These are phyloP conservation scores for Lagodon rhomboides DNA, from an alignment of 2,797 vertebrate species.

Conservation along the genomic window DNA sequence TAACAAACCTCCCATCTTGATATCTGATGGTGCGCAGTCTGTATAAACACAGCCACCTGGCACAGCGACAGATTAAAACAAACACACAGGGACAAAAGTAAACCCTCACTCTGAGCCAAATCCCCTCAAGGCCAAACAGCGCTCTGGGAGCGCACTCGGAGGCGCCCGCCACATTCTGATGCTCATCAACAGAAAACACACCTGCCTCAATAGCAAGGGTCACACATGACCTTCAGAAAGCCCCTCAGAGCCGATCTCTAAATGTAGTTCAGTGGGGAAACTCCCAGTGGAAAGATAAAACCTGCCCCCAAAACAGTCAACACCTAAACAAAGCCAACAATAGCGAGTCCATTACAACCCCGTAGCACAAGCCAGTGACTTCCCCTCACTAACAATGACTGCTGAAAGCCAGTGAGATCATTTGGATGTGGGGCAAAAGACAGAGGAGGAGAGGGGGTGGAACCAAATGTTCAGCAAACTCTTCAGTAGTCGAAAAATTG, in stretches of 20 bases:
- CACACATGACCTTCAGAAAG: slow-evolving; percentile 31
- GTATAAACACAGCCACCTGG: slow-evolving; percentile 34
- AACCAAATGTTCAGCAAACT: neutral
- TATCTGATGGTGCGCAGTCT: slow-evolving; percentile 14
- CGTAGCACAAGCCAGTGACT: slow-evolving; percentile 64
- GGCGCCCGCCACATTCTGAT: neutral
- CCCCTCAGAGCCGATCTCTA: slow-evolving; percentile 36
- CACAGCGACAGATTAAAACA: slow-evolving; percentile 20
- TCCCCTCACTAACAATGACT: slow-evolving; percentile 68
- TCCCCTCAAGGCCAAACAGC: slow-evolving; percentile 7
- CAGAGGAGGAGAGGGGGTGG: neutral
- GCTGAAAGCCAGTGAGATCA: slow-evolving; percentile 47
- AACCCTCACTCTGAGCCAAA: slow-evolving; percentile 24
- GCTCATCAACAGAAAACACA: slow-evolving; percentile 28
- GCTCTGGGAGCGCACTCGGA: neutral
- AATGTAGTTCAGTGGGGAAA: slow-evolving; percentile 58
- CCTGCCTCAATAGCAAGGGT: slow-evolving; percentile 33
- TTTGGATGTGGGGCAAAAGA: slow-evolving; percentile 23
- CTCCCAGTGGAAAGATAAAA: slow-evolving; percentile 51
- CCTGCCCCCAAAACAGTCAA: slow-evolving; percentile 46
- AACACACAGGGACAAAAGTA: slow-evolving; percentile 25
- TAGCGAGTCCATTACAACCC: slow-evolving; percentile 46
- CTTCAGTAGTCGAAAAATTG: neutral
- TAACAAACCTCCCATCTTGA: slow-evolving; percentile 29
- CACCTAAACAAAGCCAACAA: slow-evolving; percentile 64